These are phyloP conservation scores for Apamea crenata DNA, from an alignment of 2,888 invertebrate genomes.

Conservation along the genomic window DNA sequence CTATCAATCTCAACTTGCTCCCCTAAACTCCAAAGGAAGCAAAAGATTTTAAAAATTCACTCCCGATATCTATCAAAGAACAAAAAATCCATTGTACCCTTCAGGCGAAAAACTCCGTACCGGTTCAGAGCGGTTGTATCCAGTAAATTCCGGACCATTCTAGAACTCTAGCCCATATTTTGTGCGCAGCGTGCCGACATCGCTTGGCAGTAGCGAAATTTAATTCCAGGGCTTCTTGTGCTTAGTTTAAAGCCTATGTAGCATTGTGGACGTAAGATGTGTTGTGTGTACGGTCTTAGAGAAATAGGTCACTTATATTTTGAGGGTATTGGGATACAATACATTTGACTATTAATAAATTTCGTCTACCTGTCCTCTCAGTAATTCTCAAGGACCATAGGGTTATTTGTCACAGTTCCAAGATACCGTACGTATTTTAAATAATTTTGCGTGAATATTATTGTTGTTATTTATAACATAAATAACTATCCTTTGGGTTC, in stretches of 20 bases:
- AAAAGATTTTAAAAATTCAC: slow-evolving; percentile 39
- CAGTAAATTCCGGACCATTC: slow-evolving; percentile 72
- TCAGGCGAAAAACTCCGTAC: slow-evolving; percentile 52
- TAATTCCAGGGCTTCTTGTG: slow-evolving; percentile 79
- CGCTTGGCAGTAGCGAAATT: slow-evolving; percentile 75
- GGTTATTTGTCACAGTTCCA: slow-evolving; percentile 10
- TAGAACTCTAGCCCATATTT: slow-evolving; percentile 75
- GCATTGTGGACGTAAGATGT: slow-evolving; percentile 40
- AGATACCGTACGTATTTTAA: not conserved
- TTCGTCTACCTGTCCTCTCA: slow-evolving; percentile 3
- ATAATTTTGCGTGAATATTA: not conserved
- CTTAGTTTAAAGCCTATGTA: slow-evolving; percentile 61
- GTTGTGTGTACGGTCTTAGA: slow-evolving; percentile 21
- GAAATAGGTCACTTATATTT: slow-evolving; percentile 52
- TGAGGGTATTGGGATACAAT: slow-evolving; percentile 15
- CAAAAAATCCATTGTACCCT: slow-evolving; percentile 35
- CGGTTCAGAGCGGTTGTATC: slow-evolving; percentile 68
- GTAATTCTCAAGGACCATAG: slow-evolving; percentile 6
- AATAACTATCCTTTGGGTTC: not conserved
- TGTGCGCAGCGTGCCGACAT: slow-evolving; percentile 75
- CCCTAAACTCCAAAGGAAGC: slow-evolving; percentile 4
- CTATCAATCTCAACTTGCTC: slow-evolving; percentile 9
- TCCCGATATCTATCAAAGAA: slow-evolving; percentile 42
- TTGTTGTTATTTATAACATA: slow-evolving; percentile 16
- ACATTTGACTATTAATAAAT: slow-evolving; percentile 10